A percentile compares a stretch with the other conserved stretches of the same genome.
Evolutionary conservation across 2,113 vertebrate genomes (phyloP).

Genomic region (Zootoca vivipara): DNA sequence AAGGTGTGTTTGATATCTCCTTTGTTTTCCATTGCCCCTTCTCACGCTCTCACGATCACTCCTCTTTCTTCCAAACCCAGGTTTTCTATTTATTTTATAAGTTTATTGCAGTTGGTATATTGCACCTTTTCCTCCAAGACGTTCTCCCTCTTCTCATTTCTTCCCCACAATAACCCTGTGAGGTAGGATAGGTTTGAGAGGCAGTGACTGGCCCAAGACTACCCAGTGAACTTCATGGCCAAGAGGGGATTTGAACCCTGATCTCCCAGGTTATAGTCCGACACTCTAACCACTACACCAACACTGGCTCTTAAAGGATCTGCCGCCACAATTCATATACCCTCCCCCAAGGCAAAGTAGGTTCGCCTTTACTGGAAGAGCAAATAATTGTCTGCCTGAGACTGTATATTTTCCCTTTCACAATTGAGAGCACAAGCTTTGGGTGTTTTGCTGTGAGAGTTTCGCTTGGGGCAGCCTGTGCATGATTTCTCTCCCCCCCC

Average conservation of each 20-base stretch:
- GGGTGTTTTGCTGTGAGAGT: rapidly evolving
- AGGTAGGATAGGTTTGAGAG: too few relatives aligned
- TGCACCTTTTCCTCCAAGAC: too few relatives aligned
- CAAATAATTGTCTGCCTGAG: background rate
- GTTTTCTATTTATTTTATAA: too few relatives aligned
- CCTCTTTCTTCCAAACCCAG: slow-evolving; percentile 35
- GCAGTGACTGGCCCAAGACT: too few relatives aligned
- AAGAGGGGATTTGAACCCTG: too few relatives aligned
- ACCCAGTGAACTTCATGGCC: too few relatives aligned
- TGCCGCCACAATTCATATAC: slow-evolving; percentile 63
- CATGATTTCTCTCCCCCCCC: background rate
- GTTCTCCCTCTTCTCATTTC: too few relatives aligned
- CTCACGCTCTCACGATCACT: background rate
- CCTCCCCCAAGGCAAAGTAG: background rate
- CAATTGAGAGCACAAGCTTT: background rate
- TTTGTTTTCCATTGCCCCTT: slow-evolving; percentile 57
- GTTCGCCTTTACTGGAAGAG: background rate
- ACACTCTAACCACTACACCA: too few relatives aligned
- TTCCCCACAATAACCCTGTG: too few relatives aligned
- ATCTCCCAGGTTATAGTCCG: too few relatives aligned
- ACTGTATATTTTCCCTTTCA: background rate
- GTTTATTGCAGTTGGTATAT: too few relatives aligned
- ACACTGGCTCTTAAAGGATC: slow-evolving; percentile 46
- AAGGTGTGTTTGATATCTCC: slow-evolving; percentile 71
- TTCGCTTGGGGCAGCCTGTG: rapidly evolving